These are phyloP conservation scores for Leistus spinibarbis DNA, from an alignment of 2,888 invertebrate species.

Conservation along the genomic window DNA sequence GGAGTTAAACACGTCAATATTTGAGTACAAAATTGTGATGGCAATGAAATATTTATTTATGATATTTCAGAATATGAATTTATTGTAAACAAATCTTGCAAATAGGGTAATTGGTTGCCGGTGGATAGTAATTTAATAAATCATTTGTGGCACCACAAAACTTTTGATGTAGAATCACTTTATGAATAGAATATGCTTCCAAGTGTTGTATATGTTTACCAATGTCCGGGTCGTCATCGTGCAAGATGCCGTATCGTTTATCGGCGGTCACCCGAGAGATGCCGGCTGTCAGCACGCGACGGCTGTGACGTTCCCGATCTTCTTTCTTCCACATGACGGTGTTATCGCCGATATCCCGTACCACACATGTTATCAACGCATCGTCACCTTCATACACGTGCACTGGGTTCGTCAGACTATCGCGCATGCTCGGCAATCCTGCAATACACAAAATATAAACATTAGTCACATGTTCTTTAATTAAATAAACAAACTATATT, in stretches of 20 bases:
- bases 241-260: constrained; percentile 72
- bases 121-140: too few relatives aligned
- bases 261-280: constrained; percentile 77
- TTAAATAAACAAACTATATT: too few relatives aligned
- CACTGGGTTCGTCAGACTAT: constrained; percentile 60
- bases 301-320: constrained; percentile 62
- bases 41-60: too few relatives aligned
- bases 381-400: constrained; percentile 75
- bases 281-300: constrained; percentile 73
- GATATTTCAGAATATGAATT: too few relatives aligned
- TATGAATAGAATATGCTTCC: background rate
- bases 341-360: constrained; percentile 70
- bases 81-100: too few relatives aligned
- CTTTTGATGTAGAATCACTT: too few relatives aligned
- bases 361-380: constrained; percentile 81
- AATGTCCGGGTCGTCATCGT: constrained; percentile 73
- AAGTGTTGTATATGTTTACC: background rate
- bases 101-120: too few relatives aligned
- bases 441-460: constrained; percentile 42
- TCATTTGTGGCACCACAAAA: too few relatives aligned
- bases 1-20: too few relatives aligned
- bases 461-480: background rate
- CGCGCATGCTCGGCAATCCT: constrained; percentile 59
- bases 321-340: constrained; percentile 80
- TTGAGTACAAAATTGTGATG: too few relatives aligned